Conservation (phyloP, 2,113 vertebrate species). For the Eidolon helvum region DNA sequence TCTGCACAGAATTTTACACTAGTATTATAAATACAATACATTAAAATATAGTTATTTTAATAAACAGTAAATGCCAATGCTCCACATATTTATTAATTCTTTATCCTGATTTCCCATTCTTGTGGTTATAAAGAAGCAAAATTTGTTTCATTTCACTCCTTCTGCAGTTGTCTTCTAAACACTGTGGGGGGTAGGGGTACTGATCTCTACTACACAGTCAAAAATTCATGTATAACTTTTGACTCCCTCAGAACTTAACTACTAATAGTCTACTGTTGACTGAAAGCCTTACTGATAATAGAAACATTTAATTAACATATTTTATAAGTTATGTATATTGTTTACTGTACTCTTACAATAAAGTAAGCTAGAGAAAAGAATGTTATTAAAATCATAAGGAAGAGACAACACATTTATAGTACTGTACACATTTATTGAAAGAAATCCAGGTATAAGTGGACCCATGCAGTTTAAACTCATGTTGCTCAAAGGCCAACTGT, state of each 20-base stretch:
- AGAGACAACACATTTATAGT: not conserved
- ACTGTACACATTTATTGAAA: not conserved
- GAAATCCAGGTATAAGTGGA: not conserved
- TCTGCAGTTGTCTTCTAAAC: not conserved
- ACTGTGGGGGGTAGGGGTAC: not conserved
- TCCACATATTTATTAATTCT: not conserved
- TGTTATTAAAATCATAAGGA: not conserved
- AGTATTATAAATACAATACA: not conserved
- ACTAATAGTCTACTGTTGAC: not conserved
- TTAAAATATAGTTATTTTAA: not conserved
- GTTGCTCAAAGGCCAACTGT: not conserved
- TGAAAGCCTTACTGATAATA: not conserved
- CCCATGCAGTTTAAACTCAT: not conserved
- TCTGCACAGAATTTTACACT: not conserved
- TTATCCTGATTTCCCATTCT: not conserved
- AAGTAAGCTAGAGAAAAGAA: no score
- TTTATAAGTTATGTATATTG: not conserved
- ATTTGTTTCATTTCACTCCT: not conserved
- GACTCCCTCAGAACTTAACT: not conserved
- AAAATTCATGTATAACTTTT: not conserved
- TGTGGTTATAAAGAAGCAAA: not conserved
- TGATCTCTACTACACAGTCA: no score
- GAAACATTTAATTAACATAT: not conserved
- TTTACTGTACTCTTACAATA: not conserved
- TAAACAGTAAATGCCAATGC: not conserved